Conservation (phyloP, 2,113 vertebrate genomes). For the Grus americana region DNA sequence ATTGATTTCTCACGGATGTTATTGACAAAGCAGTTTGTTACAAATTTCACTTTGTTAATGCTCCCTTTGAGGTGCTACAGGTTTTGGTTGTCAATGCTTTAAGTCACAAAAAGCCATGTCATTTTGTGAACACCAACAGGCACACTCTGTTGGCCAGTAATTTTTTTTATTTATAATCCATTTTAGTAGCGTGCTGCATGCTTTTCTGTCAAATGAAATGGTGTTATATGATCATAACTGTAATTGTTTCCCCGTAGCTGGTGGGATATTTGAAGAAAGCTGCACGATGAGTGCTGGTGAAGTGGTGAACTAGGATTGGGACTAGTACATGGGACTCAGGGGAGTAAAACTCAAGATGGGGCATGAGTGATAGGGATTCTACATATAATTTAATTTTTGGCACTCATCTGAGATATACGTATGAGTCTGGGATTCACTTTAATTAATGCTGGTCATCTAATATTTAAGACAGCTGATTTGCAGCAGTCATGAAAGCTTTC, state of each 20-base stretch:
- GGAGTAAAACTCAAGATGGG: not conserved
- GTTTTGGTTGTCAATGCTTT: not conserved
- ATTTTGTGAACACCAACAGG: not conserved
- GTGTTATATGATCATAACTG: not conserved
- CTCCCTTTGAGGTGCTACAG: not conserved
- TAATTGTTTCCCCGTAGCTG: not conserved
- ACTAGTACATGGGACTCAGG: not conserved
- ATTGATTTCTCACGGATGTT: not conserved
- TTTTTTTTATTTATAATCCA: not conserved
- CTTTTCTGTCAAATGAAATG: not conserved
- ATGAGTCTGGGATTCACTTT: not conserved
- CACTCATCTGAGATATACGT: not conserved
- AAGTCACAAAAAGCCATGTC: not conserved
- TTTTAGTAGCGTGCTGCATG: not conserved
- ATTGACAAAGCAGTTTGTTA: not conserved
- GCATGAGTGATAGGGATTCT: accelerated
- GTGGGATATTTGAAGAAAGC: not conserved
- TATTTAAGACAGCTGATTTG: not conserved
- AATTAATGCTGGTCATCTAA: not conserved
- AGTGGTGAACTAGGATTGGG: not conserved
- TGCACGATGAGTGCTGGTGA: not conserved
- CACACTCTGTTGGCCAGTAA: not conserved
- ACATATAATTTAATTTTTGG: not conserved
- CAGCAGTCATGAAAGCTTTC: not conserved
- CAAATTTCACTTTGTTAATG: not conserved